These are phyloP conservation scores for Rhynchotus rufescens DNA, from an alignment of 2,797 vertebrate species.

Conservation along the genomic window DNA sequence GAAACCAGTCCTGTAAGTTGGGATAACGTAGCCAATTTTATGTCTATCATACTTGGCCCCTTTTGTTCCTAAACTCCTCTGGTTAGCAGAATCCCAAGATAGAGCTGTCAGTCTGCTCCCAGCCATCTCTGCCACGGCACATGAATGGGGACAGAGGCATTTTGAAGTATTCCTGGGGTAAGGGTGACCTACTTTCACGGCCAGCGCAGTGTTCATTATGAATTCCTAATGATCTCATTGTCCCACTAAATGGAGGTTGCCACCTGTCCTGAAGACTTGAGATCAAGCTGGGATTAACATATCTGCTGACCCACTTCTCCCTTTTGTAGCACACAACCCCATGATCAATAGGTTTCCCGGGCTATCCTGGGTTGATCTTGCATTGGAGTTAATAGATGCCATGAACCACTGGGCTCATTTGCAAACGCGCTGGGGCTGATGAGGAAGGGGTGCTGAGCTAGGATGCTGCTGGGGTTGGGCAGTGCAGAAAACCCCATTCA, in stretches of 20 bases:
- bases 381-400: not conserved
- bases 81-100: not conserved
- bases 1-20: not conserved
- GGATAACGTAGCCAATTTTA: not conserved
- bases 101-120: not conserved
- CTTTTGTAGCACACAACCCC: conserved; percentile 20
- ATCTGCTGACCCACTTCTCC: conserved; percentile 46
- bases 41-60: accelerated
- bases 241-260: conserved; percentile 68
- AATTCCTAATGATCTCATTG: conserved; percentile 61
- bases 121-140: conserved; percentile 35
- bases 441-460: not conserved
- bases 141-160: not conserved
- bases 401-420: not conserved
- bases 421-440: not conserved
- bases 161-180: conserved; percentile 23
- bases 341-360: not conserved
- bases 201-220: conserved; percentile 17
- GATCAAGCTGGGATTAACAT: conserved; percentile 53
- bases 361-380: not conserved
- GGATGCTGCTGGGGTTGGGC: not conserved
- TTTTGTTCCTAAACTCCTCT: not conserved
- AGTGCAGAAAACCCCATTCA: not conserved
- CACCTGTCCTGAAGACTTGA: conserved; percentile 58
- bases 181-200: conserved; percentile 59